Base-by-base conservation (phyloP, 2,113 vertebrate species). In the Plecotus auritus region DNA sequence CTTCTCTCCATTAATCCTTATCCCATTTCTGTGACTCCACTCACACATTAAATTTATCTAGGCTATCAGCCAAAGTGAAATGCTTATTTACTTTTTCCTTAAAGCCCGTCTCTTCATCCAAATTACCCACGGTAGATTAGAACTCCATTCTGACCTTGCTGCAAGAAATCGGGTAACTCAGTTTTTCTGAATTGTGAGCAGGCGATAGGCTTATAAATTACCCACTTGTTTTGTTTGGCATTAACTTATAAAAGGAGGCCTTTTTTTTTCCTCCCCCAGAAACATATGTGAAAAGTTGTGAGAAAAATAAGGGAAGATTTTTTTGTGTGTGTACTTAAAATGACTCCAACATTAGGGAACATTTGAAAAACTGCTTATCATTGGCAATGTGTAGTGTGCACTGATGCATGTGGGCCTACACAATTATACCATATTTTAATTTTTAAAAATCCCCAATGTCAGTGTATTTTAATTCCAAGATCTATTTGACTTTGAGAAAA, bases 1-100 rank as follows among this genome's bases (percentile, higher is more conserved):
- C 73, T 94, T 96, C 87, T 97, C 88, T 61, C 96, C 96, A 97
- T 97, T 96, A 97, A 97, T 97, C 97, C 95, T 96, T 92, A 97
- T 93, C 83, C 92, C 88, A 84, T 97, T 97, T 95, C 88, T 90
- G 64, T 85, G 81, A 88, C 92, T 97, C 73, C 61, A 95, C 90
- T 97, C 90, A 93, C 90, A 96, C 85, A 77, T 89, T 96, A 88
- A 85, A 96, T 97, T 95, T 97, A 97, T 97, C 95, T 84, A 95
- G 97, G 97, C 96, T 90, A 97, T 97, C 95, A 91, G 94, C 97
- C 97, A 96, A 93, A 89, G 90, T 92, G 40, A 66, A 93, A 45
- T 35, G 66, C 72, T 84, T 97, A 80, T 97, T 96, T 96, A 94
- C 85, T 94, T 93, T 93, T 83, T 93, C 81, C 78, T n/a, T 26